phyloP scores from a whole-genome alignment of 2,797 vertebrate species.

The Neoniphon sammara region DNA sequence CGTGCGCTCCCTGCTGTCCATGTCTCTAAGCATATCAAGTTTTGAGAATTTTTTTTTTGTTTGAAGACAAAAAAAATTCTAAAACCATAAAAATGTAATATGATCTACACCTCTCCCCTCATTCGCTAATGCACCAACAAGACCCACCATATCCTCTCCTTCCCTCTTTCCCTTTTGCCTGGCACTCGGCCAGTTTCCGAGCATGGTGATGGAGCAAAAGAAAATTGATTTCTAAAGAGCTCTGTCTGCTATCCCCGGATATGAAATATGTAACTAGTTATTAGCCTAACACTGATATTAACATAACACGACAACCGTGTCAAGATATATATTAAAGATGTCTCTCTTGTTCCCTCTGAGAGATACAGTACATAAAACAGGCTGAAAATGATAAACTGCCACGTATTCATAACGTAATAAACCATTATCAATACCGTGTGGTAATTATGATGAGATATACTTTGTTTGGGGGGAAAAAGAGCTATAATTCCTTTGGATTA shows the following conservation, averaged over 20 bases:
- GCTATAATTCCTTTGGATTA: slow-evolving; percentile 21
- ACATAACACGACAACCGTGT: slow-evolving; percentile 69
- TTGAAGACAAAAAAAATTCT: slow-evolving; percentile 9
- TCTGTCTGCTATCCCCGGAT: slow-evolving; percentile 64
- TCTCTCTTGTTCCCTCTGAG: slow-evolving; percentile 41
- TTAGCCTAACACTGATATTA: slow-evolving; percentile 72
- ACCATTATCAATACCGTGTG: slow-evolving; percentile 39
- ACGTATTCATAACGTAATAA: slow-evolving; percentile 42
- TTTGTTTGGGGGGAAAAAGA: slow-evolving; percentile 41
- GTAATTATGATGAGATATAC: slow-evolving; percentile 42
- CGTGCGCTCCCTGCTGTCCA: slow-evolving; percentile 1
- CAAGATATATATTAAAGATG: slow-evolving; percentile 69
- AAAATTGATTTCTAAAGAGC: slow-evolving; percentile 81
- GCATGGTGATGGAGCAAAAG: slow-evolving; percentile 71
- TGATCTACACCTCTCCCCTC: slow-evolving; percentile 36
- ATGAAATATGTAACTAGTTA: slow-evolving; percentile 74
- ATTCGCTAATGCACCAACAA: slow-evolving; percentile 53
- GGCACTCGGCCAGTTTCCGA: slow-evolving; percentile 67
- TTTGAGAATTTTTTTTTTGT: no score
- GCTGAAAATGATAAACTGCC: slow-evolving; percentile 42
- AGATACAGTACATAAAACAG: slow-evolving; percentile 38
- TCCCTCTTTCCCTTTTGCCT: slow-evolving; percentile 51
- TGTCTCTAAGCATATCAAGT: slow-evolving; percentile 13
- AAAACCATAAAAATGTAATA: not conserved
- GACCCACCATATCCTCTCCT: slow-evolving; percentile 33